phyloP scores from a whole-genome alignment of 2,888 invertebrate genomes.

The Steinernema carpocapsae region DNA sequence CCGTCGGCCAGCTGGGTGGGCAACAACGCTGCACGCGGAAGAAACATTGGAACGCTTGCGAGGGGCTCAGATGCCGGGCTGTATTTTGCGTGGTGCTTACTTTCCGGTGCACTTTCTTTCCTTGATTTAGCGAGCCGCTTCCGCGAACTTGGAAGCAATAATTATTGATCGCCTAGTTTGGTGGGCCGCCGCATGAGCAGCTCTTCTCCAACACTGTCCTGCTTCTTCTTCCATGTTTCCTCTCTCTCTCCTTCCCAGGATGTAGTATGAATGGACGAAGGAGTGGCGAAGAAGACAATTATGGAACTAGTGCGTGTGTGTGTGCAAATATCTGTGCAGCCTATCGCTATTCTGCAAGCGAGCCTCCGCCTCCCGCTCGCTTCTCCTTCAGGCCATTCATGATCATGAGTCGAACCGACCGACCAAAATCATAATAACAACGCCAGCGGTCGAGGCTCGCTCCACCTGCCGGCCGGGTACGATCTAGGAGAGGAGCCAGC shows the following conservation, averaged over 20 bases:
- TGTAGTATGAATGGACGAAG: no score
- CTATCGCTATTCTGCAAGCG: background rate
- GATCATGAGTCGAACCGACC: slow-evolving; percentile 10
- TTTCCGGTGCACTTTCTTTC: background rate
- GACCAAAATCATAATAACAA: background rate
- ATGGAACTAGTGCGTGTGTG: background rate
- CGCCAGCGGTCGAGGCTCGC: slow-evolving; percentile 2
- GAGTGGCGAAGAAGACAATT: no score
- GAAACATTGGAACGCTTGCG: slow-evolving; percentile 14
- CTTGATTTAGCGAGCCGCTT: background rate
- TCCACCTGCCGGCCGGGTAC: slow-evolving; percentile 24
- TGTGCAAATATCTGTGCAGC: background rate
- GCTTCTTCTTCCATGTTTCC: background rate
- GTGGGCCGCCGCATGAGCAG: slow-evolving; percentile 23
- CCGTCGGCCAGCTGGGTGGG: slow-evolving; percentile 34
- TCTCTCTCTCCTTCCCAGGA: no score
- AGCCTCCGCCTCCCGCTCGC: slow-evolving; percentile 9
- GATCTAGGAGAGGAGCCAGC: slow-evolving; percentile 1
- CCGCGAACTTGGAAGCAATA: slow-evolving; percentile 20
- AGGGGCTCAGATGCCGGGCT: background rate
- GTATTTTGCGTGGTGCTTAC: background rate
- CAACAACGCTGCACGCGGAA: slow-evolving; percentile 8
- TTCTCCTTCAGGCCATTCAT: slow-evolving; percentile 2
- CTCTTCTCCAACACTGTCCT: background rate
- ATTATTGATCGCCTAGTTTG: slow-evolving; percentile 30